Percentiles rank a stretch among this genome's conserved stretches.
Conservation (phyloP, 1,140 invertebrate genomes). For the Drosophila micromelanica region DNA sequence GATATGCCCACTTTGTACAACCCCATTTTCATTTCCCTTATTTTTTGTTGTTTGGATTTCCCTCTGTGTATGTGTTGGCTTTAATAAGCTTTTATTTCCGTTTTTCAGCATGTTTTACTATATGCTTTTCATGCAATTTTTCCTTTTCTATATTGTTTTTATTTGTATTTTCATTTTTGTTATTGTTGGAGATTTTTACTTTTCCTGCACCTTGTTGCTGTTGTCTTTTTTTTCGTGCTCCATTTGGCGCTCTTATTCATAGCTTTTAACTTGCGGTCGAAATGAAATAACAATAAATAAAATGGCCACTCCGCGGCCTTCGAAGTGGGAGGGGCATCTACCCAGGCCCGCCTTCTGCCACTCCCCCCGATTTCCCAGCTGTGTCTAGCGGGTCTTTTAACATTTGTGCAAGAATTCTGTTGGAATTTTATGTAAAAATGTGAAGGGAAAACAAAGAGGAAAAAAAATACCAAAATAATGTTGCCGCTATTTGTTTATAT, state of each 20-base stretch:
- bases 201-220: conserved; percentile 46
- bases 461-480: conserved; percentile 29
- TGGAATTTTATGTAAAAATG: conserved; percentile 72
- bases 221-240: conserved; percentile 42
- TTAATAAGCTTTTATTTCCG: conserved; percentile 83
- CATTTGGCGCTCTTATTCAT: conserved; percentile 77
- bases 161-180: conserved; percentile 25
- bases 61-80: conserved; percentile 55
- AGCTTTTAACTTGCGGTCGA: conserved; percentile 82
- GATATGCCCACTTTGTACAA: neutral
- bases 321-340: no score
- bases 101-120: conserved; percentile 75
- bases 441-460: conserved; percentile 10
- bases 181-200: conserved; percentile 46
- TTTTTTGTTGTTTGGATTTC: conserved; percentile 16
- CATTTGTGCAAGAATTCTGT: conserved; percentile 46
- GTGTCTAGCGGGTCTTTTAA: conserved; percentile 34
- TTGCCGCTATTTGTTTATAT: conserved; percentile 73
- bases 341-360: neutral
- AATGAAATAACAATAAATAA: conserved; percentile 83
- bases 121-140: conserved; percentile 46
- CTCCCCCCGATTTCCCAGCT: neutral
- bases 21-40: conserved; percentile 27
- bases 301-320: conserved; percentile 59
- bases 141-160: conserved; percentile 10